Conservation (phyloP, 2,888 invertebrate species). For the Agriopis leucophaearia region DNA sequence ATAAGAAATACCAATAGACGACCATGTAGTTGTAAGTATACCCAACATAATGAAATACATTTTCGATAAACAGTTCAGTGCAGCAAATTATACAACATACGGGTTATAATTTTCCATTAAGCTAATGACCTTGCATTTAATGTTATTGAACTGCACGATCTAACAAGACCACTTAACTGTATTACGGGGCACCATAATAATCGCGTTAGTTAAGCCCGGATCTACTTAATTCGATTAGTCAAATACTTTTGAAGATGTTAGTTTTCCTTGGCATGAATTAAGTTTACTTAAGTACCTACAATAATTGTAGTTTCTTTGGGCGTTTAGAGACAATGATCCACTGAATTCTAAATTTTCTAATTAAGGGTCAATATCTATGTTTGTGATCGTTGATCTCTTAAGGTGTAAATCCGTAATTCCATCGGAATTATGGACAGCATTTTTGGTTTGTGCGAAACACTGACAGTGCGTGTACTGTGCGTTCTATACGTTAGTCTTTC, state of each 20-base stretch:
- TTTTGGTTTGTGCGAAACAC: too few relatives aligned
- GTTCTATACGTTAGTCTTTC: too few relatives aligned
- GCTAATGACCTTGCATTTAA: conserved; percentile 60
- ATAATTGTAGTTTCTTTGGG: not conserved
- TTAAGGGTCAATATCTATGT: too few relatives aligned
- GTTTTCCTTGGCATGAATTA: conserved; percentile 8
- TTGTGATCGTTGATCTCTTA: too few relatives aligned
- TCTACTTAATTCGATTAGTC: conserved; percentile 43
- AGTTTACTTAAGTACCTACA: not conserved
- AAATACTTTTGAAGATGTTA: conserved; percentile 22
- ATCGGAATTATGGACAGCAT: too few relatives aligned
- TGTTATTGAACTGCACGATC: conserved; percentile 57
- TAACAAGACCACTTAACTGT: conserved; percentile 62
- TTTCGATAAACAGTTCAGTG: conserved; percentile 8
- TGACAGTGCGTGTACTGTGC: too few relatives aligned
- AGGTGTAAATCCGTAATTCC: too few relatives aligned
- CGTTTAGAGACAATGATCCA: not conserved
- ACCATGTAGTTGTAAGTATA: not conserved
- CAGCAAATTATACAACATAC: conserved; percentile 51
- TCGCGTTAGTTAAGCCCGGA: conserved; percentile 53
- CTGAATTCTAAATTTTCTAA: not conserved
- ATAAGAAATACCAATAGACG: not conserved
- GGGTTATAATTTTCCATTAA: conserved; percentile 64
- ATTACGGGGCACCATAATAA: conserved; percentile 54
- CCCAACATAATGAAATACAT: not conserved